A percentile compares a stretch with the other conserved stretches of the same genome.
phyloP scores from a whole-genome alignment of 2,797 vertebrate species.

The Poeciliopsis infans region DNA sequence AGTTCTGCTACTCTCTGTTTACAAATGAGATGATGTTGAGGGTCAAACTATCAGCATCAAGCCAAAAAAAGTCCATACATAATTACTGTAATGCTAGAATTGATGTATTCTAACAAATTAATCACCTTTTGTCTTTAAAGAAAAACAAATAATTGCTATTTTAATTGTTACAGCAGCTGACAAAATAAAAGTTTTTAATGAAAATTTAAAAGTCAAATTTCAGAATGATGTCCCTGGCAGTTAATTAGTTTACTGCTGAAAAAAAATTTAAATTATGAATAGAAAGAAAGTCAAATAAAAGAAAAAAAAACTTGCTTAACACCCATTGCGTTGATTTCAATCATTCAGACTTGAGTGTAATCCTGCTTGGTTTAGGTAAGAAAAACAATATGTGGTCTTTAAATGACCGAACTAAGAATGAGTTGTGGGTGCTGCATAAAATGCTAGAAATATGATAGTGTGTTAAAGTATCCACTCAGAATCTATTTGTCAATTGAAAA shows the following conservation, averaged over 20 bases:
- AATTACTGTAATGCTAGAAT: not conserved
- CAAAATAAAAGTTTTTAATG: not conserved
- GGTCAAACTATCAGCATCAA: not conserved
- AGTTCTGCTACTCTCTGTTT: not conserved
- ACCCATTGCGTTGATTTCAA: not conserved
- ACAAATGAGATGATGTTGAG: not conserved
- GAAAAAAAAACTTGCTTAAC: not conserved
- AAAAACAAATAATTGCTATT: not conserved
- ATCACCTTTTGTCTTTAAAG: not conserved
- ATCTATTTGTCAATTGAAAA: not conserved
- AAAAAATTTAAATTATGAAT: not conserved
- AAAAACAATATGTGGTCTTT: not conserved
- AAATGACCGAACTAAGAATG: not conserved
- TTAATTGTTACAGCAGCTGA: not conserved
- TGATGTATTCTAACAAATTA: not conserved
- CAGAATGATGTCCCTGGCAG: not conserved
- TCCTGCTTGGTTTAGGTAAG: not conserved
- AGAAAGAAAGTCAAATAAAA: not conserved
- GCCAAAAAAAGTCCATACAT: not conserved
- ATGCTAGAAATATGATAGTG: not conserved
- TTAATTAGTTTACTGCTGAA: not conserved
- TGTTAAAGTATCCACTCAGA: not conserved
- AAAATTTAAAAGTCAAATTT: not conserved
- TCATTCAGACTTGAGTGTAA: not conserved
- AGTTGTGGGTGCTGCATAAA: not conserved